Evolutionary conservation across 2,888 invertebrate genomes (phyloP), one percentile per base, ranked within the genome.

Genomic region (Zootermopsis nevadensis): DNA sequence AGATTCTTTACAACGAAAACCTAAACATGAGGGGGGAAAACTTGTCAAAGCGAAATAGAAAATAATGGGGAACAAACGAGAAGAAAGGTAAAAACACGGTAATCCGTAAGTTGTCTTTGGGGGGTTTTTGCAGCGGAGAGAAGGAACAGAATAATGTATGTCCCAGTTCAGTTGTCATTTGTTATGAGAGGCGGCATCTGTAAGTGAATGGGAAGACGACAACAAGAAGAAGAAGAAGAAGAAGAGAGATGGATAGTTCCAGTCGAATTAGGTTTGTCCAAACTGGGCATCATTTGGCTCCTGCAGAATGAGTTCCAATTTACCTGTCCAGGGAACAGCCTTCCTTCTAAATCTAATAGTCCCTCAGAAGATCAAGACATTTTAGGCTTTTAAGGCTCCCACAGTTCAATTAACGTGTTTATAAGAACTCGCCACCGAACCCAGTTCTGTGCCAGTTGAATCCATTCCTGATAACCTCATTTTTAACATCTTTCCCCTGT

Each of bases 101-200:
- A 60, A 60, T 27, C 60, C 60, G 2, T 27, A 6, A 7, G 35
- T 38, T 74, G n/a, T 74, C n/a, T n/a, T 35, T 74, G 72, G 19
- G 72, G 19, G 76, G 48, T 76, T 76, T 76, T 27, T 42, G 42
- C 76, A 76, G 38, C 33, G 22, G 8, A 60, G 10, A n/a, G 60
- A n/a, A 60, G 60, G 76, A 48, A 42, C 38, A 48, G 76, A 19
- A 42, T 42, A 76, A 76, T 38, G 27, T 30, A 27, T 76, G 74
- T 74, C 38, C 42, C 35, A 42, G 42, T 24, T 42, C 76, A 30
- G 38, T 76, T 76, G 76, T 76, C 76, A 76, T 76, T 76, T 76
- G 48, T 76, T 76, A 27, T 27, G 76, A 27, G 30, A 15, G 42
- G 76, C 38, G 38, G 38, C 76, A 35, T 76, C n/a, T 38, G 27